Evolutionary conservation across 2,888 invertebrate species (phyloP), one percentile per base, ranked within the genome.

Genomic region (Oxytorus armatus): DNA sequence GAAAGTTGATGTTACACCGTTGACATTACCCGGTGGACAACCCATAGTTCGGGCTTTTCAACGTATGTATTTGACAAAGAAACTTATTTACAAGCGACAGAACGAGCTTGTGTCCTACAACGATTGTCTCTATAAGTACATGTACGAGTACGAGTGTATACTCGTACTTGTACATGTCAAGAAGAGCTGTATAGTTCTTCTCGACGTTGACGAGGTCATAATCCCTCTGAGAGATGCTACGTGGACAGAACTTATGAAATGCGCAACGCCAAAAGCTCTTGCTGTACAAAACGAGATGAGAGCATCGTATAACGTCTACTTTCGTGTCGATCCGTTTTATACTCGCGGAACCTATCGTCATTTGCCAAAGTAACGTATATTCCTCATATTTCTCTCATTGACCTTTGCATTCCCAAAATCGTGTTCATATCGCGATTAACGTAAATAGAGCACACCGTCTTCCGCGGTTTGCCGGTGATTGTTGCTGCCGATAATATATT

Each of bases 51-150:
- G 97, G 0, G 96, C 96, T 0, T 95, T 98, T 87, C 97, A 97
- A 90, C 97, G 97, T 92, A 94, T 97, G 92, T 98, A 97, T 90
- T 94, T 98, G 65, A 96, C 96, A 75, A 97, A 97, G 90, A 98
- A 98, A 92, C 96, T 97, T 33, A 98, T 97, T 88, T 97, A 98
- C 92, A 98, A 98, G 92, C 94, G 98, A 11, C 97, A 98, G 92
- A 98, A 98, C 93, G 98, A 98, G 92, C 94, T 98, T 79, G 97
- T 98, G 86, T 98, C 98, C 10, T 98, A 98, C 93, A 98, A 98
- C 92, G 98, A 98, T 92, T 98, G 98, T 89, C 94, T 98, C 70
- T 98, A 98, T 93, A 96, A 97, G 90, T 96, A 98, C 90, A 95
- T 98, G 93, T 97, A 98, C 91, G 94, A 96, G 83, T 98, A 98